phyloP scores from a whole-genome alignment of 2,888 invertebrate species.

The Cosmorhoe ocellata region DNA sequence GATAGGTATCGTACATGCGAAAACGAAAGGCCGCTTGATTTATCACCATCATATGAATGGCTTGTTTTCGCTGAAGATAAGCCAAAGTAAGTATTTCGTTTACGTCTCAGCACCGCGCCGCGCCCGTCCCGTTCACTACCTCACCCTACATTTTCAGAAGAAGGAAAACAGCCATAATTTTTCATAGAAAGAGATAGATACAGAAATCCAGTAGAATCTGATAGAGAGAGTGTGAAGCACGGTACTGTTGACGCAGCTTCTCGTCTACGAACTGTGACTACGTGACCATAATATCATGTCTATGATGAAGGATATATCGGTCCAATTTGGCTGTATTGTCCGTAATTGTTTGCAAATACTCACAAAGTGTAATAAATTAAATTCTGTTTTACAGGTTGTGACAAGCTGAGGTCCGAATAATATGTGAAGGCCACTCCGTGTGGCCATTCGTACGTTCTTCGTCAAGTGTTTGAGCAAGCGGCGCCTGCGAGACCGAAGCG shows the following conservation, averaged over 20 bases:
- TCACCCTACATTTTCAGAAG: conserved; percentile 58
- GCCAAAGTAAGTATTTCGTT: conserved; percentile 68
- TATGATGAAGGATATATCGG: conserved; percentile 15
- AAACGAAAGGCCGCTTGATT: conserved; percentile 53
- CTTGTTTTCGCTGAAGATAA: conserved; percentile 69
- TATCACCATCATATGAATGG: conserved; percentile 64
- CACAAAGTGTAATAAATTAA: not conserved
- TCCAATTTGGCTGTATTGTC: conserved; percentile 3
- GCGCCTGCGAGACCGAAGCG: conserved; percentile 36
- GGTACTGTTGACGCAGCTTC: conserved; percentile 47
- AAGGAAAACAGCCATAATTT: conserved; percentile 70
- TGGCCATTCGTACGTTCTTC: conserved; percentile 37
- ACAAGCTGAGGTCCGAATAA: conserved; percentile 50
- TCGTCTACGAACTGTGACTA: conserved; percentile 44
- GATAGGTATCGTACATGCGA: not conserved
- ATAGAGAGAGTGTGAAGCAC: conserved; percentile 39
- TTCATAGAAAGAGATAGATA: conserved; percentile 53
- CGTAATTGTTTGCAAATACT: not conserved
- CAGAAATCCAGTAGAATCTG: conserved; percentile 37
- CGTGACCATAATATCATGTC: conserved; percentile 41
- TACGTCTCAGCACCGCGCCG: conserved; percentile 51
- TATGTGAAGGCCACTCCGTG: conserved; percentile 66
- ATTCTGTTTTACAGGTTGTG: conserved; percentile 55
- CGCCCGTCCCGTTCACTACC: conserved; percentile 44
- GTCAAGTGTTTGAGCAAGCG: conserved; percentile 41